Evolutionary conservation across 1,140 invertebrate species (phyloP), one percentile per base, ranked within the genome.

Genomic region (Diprion similis): DNA sequence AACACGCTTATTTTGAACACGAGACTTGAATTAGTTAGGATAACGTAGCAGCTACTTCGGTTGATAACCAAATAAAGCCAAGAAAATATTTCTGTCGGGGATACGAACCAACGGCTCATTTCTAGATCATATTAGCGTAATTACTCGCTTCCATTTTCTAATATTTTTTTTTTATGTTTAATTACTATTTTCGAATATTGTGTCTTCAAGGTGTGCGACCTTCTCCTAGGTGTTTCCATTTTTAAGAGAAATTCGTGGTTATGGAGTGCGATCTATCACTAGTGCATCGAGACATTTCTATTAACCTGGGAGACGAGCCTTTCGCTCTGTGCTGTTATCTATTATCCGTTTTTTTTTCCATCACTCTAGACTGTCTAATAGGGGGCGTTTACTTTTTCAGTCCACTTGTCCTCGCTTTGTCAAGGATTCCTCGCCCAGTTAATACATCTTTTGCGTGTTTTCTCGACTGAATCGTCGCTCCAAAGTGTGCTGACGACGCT

Each of bases 221-320:
- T 59, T 59, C 51, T 17, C 51, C 9, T 11, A 59, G 51, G 51
- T 17, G 51, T 15, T 59, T 59, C 6, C 51, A 59, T 59, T 15
- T 59, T 8, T 15, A 13, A 0, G 7, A 59, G n/a, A 59, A 59
- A 6, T 9, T 17, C 3, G 51, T 17, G 3, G n/a, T n/a, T n/a
- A 59, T 17, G 51, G 51, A 13, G 11, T 59, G 11, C 11, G 51
- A 8, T 68, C 66, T 68, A 68, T 68, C 66, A 68, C 15, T 68
- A 68, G 8, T 68, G 15, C 66, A 8, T 18, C 66, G 66, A 68
- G 11, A 68, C 15, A 18, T 68, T 68, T 68, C 66, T 68, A 68
- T 68, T 68, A 68, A 68, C 7, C 3, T 18, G 37, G n/a, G 9
- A 59, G 51, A 59, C n/a, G 51, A 59, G 8, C 3, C 51, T 59